Base-by-base conservation (phyloP, 2,797 vertebrate genomes). In the Paratrypauchen microcephalus region DNA sequence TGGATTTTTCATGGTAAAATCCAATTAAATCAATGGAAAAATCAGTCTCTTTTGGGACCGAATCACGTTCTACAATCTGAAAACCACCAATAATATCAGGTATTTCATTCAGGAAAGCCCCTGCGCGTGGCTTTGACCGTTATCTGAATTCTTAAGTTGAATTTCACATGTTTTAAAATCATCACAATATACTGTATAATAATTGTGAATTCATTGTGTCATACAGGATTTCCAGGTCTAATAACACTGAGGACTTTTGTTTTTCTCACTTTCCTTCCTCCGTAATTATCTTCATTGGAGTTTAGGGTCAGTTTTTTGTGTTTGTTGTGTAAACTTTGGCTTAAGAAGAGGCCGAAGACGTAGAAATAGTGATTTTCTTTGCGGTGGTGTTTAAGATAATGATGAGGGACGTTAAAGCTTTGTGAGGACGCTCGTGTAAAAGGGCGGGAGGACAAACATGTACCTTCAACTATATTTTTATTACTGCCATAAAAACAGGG, bases 401-500 rank as follows among this genome's bases (percentile, higher is more conserved):
- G 28, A 66, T 18, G 12, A 56, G 32, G n/a, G 30, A 39, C 4
- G 2, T 36, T 63, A 24, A 71, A 45, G 39, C 81, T 4, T 0
- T 73, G 78, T 67, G 70, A 80, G 77, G 70, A 16, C 26, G 60
- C 62, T 4, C 62, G 15, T 75, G 69, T 81, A 71, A 76, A 36
- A 52, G 63, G 76, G 78, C 47, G 64, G 75, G 50, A 65, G n/a
- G 57, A 28, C 70, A 65, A 67, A 82, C 68, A 58, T 66, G 48
- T 16, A 71, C 62, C 77, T 73, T 84, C 80, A 75, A 73, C 69
- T 2, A 77, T 57, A 70, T 30, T 77, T 90, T 94, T 91, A 93
- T 80, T 80, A 79, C 81, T 19, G 30, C 69, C 72, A 86, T 93
- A 92, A 92, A 94, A 88, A 79, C 28, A 90, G 85, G 92, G 92